phyloP scores from a whole-genome alignment of 2,888 invertebrate species.

The Hartigia nigra region DNA sequence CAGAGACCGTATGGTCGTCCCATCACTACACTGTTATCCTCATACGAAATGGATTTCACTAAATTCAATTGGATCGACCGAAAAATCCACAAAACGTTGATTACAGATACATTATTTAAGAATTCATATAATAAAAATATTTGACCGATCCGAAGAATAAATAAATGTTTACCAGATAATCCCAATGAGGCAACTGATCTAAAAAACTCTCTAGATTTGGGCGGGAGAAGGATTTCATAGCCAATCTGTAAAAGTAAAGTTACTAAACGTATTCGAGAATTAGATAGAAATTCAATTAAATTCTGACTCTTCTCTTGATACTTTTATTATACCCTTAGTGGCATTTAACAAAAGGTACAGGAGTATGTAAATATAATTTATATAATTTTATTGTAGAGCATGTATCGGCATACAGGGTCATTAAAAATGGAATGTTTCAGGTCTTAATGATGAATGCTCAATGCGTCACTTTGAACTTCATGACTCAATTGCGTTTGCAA shows the following conservation, averaged over 20 bases:
- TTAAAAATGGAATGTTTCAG: background rate
- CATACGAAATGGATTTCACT: background rate
- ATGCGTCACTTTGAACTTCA: constrained; percentile 86
- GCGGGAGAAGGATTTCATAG: constrained; percentile 41
- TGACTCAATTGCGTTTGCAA: constrained; percentile 92
- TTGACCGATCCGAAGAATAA: background rate
- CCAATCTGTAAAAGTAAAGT: background rate
- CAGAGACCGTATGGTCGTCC: background rate
- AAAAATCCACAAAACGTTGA: background rate
- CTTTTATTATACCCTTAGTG: background rate
- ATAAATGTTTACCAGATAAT: background rate
- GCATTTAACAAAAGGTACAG: background rate
- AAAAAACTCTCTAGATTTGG: constrained; percentile 42
- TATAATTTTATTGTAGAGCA: background rate
- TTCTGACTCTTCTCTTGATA: background rate
- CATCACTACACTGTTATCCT: constrained; percentile 1
- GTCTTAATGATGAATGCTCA: constrained; percentile 73
- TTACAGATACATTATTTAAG: background rate
- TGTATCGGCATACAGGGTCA: background rate
- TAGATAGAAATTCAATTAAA: background rate
- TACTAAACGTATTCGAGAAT: background rate
- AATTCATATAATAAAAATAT: background rate
- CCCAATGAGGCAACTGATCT: background rate
- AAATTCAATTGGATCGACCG: background rate
- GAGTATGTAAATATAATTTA: background rate